Percentiles rank a stretch among this genome's conserved stretches.
Conservation (phyloP, 1,140 invertebrate species). For the Neuroterus valhalla region DNA sequence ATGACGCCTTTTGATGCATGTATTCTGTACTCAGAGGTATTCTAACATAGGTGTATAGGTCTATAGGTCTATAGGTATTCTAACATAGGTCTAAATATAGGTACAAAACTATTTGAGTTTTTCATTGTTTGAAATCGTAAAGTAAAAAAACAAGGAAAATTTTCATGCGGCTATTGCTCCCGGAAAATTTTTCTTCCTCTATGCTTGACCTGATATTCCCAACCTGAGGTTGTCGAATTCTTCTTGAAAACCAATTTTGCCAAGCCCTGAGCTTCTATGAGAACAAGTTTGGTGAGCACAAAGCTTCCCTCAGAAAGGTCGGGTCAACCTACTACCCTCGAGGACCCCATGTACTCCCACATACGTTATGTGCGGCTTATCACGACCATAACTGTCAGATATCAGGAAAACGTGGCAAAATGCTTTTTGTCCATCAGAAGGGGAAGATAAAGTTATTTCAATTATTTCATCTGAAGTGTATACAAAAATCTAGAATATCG, state of each 20-base stretch:
- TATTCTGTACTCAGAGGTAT: too few species aligned
- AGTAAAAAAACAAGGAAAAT: conserved; percentile 74
- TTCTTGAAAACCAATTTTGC: conserved; percentile 47
- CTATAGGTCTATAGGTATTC: too few species aligned
- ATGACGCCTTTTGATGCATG: too few species aligned
- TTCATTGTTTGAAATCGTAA: not conserved
- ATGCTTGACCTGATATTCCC: conserved; percentile 77
- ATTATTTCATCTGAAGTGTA: not conserved
- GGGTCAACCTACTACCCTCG: conserved; percentile 37
- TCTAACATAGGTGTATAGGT: too few species aligned
- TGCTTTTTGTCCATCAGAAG: not conserved
- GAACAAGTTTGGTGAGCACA: conserved; percentile 50
- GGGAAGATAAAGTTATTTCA: not conserved
- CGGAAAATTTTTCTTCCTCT: conserved; percentile 91
- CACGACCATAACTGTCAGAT: conserved; percentile 14
- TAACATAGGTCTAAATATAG: too few species aligned
- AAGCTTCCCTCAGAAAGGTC: conserved; percentile 45
- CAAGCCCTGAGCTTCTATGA: conserved; percentile 40
- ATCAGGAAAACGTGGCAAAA: not conserved
- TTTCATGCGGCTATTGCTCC: conserved; percentile 89
- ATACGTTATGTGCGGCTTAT: conserved; percentile 18
- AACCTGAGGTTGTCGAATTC: conserved; percentile 42
- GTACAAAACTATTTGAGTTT: too few species aligned
- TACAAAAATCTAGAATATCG: not conserved
- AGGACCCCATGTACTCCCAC: not conserved